Evolutionary conservation across 1,140 invertebrate species (phyloP), one percentile per base, ranked within the genome.

Genomic region (Lepidurus apus): DNA sequence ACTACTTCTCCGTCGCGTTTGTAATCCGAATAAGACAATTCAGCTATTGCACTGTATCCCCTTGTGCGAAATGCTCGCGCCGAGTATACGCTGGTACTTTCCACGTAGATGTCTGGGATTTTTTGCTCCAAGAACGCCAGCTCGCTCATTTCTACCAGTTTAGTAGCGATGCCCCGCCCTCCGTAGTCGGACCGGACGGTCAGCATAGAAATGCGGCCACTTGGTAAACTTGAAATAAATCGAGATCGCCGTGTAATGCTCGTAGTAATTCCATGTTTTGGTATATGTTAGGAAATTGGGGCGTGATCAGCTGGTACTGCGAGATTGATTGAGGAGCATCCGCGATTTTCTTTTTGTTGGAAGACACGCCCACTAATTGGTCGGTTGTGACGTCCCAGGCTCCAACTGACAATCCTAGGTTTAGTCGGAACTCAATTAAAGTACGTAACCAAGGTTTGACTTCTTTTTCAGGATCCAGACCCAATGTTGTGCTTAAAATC

Each of bases 111-210:
- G 13, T 42, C 26, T 17, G n/a, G 8, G n/a, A 77, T 47, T n/a
- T 26, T 45, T 10, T 43, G 43, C 4, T 53, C 76, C 17, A 34
- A 8, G n/a, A 47, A 43, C 42, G 45, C 10, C 26, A 21, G 17
- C 9, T 77, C 76, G 47, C 42, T 77, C 43, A 13, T 11, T 77
- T 77, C 44, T 17, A 77, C 6, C 13, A 77, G 21, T 6, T 47
- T 43, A 13, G 43, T 77, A 34, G 76, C 76, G 53, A 65, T 65
- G 13, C 53, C 76, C 44, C 47, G 76, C 26, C 76, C 76, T n/a
- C 42, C 76, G 8, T 77, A 77, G 17, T 44, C 76, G 1, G 43
- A 47, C 8, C 44, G 42, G 13, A 77, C 76, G 11, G 43, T 42
- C 8, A 77, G n/a, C 76, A 42, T 8, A n/a, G 43, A 34, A 34